Evolutionary conservation across 2,888 invertebrate species (phyloP).

Genomic region (Ophion obscuratus): DNA sequence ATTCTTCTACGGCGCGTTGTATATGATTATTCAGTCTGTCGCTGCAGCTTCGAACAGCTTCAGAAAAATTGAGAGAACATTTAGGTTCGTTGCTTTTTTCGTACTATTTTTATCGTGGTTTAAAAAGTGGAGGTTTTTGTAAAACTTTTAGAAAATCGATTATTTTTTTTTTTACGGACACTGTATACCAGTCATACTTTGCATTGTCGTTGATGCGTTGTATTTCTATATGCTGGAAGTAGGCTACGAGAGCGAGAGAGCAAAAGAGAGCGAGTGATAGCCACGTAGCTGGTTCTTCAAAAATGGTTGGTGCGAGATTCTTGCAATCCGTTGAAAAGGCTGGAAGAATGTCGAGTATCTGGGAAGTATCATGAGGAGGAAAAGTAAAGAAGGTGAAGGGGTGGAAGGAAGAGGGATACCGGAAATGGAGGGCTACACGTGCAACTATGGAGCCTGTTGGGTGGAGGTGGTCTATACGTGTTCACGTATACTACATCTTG

Average conservation of each 20-base stretch:
- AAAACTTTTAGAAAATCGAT: neutral
- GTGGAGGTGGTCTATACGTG: neutral
- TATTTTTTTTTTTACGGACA: neutral
- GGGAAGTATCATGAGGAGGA: neutral
- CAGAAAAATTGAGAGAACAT: too few relatives aligned
- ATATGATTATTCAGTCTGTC: neutral
- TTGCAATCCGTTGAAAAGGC: neutral
- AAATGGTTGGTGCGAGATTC: neutral
- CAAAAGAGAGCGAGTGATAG: too few relatives aligned
- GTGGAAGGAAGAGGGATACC: neutral
- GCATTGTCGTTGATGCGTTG: neutral
- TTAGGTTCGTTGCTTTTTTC: too few relatives aligned
- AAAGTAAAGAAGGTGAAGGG: neutral
- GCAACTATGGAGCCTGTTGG: neutral
- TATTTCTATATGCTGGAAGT: neutral
- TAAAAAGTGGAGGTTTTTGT: neutral
- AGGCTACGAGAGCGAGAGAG: too few relatives aligned
- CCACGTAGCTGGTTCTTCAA: neutral
- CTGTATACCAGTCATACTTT: neutral
- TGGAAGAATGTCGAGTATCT: neutral
- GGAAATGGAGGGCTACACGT: conserved; percentile 1
- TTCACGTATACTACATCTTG: neutral
- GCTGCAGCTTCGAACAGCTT: too few relatives aligned
- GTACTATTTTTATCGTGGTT: too few relatives aligned
- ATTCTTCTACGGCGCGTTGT: neutral